Evolutionary conservation across 1,140 invertebrate genomes (phyloP).

Genomic region (Camponotus pennsylvanicus): DNA sequence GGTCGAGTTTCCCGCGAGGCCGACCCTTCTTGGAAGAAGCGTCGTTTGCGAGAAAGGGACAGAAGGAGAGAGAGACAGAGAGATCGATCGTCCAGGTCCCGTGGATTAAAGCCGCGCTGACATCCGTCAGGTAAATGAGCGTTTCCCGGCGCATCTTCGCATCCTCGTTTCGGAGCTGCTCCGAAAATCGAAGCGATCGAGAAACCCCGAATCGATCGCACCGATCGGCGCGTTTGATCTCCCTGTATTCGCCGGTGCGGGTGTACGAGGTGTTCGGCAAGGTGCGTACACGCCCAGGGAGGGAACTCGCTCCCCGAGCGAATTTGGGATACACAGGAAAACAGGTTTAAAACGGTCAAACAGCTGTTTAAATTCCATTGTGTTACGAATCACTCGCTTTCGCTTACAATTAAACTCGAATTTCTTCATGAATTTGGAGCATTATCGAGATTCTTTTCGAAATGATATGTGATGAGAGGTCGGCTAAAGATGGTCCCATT

Average conservation of each 20-base stretch:
- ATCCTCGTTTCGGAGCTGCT: neutral
- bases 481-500: neutral
- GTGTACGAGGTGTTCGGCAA: constrained; percentile 8
- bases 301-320: neutral
- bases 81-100: constrained; percentile 46
- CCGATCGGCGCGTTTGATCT: neutral
- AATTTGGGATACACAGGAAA: constrained; percentile 7
- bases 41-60: constrained; percentile 20
- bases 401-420: neutral
- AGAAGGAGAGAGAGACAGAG: constrained; percentile 32
- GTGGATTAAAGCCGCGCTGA: constrained; percentile 45
- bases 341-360: neutral
- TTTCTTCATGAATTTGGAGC: neutral
- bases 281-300: constrained; percentile 53
- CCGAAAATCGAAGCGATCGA: neutral
- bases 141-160: neutral
- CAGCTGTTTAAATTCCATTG: neutral
- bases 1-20: constrained; percentile 22
- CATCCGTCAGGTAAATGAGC: constrained; percentile 42
- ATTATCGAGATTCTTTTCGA: neutral
- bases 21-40: constrained; percentile 6
- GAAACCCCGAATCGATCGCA: neutral
- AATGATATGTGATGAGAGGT: neutral
- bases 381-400: neutral
- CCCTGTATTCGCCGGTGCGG: neutral